Conservation (phyloP, 2,797 vertebrate species). For the Cygnus olor region DNA sequence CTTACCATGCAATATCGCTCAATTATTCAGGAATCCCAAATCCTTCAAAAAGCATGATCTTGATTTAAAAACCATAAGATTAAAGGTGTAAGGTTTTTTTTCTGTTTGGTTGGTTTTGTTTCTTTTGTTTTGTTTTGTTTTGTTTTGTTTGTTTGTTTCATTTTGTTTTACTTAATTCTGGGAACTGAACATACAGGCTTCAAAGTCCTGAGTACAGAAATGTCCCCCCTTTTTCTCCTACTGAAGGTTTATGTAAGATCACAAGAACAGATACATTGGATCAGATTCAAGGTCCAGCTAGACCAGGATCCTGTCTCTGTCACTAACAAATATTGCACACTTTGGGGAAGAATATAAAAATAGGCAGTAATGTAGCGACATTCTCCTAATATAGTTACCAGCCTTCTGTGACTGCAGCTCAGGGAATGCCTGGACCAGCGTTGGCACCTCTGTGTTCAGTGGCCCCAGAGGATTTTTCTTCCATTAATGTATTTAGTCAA, state of each 20-base stretch:
- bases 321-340: background rate
- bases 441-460: background rate
- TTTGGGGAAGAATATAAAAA: conserved; percentile 40
- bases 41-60: background rate
- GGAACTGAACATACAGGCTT: background rate
- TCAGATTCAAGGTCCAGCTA: conserved; percentile 11
- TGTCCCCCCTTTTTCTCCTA: background rate
- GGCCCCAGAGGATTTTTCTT: background rate
- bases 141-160: too few species aligned
- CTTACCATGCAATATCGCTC: background rate
- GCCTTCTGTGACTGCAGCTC: background rate
- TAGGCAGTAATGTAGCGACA: background rate
- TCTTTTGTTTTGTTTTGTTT: too few species aligned
- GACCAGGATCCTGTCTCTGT: background rate
- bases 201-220: background rate
- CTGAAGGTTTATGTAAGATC: background rate
- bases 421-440: background rate
- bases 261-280: conserved; percentile 22
- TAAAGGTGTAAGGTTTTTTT: background rate
- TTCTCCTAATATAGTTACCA: conserved; percentile 2
- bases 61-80: background rate
- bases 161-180: background rate
- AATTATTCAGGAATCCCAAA: background rate
- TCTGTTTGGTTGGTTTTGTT: too few species aligned
- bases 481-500: background rate